Evolutionary conservation across 2,797 vertebrate species (phyloP), one percentile per base, ranked within the genome.

Genomic region (Cyprinella venusta): DNA sequence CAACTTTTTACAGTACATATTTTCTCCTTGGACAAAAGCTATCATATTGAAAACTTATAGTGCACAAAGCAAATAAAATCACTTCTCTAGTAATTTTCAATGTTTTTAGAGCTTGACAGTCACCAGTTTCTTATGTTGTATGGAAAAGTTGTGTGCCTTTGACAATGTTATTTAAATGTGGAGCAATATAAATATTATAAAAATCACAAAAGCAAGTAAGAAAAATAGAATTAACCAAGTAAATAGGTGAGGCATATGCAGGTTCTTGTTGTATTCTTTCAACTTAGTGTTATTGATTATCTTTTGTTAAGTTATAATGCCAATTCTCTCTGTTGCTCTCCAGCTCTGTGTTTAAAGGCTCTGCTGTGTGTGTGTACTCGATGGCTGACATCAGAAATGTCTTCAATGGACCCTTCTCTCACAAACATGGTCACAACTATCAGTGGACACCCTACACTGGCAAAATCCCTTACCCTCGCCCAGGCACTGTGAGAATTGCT

Each of bases 321-420:
- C 16, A 79, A 13, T 69, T 78, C 30, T 56, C 2, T 12, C n/a
- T 56, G n/a, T 82, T 18, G 12, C 42, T 81, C 54, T 81, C 54
- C 84, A 94, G 94, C 70, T 94, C 93, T n/a, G 92, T 94, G 77
- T 94, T 94, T 85, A 93, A 90, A 83, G 94, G 93, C 71, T 94
- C 94, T 5, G 94, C 94, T 0, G 92, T 94, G 67, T 94, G 94
- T 67, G 92, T 93, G 21, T 94, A 94, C 84, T 92, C 92, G 70
- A 93, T 94, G 92, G 88, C 91, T 4, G 93, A 94, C 80, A 91
- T 94, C 84, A 92, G 94, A 76, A 91, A 91, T 5, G 94, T 92
- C 78, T 94, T 94, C 86, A 94, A 94, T 16, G 93, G 94, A 4
- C 93, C 94, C 8, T 94, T 93, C 83, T 92, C 94, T 48, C 93